Evolutionary conservation across 2,888 invertebrate genomes (phyloP), one percentile per base, ranked within the genome.

Genomic region (Neoitamus cyanurus): DNA sequence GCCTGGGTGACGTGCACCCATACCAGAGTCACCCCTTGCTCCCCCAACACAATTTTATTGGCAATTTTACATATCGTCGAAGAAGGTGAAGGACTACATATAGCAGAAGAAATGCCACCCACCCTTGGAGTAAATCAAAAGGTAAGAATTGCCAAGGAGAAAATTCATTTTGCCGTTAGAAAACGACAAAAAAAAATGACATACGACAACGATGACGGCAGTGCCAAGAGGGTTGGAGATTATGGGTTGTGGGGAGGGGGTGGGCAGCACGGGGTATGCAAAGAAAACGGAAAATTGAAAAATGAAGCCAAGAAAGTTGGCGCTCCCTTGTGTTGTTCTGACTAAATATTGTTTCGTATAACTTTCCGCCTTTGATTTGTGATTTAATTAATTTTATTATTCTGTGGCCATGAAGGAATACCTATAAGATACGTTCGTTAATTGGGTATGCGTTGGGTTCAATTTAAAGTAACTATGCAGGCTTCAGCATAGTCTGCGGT

Each of bases 41-140:
- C 11, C 36, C 78, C 69, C 78, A 68, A 78, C 70, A 86, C 85
- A 80, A 77, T 83, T 84, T 84, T 83, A 86, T 86, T 86, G 84
- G 85, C 84, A 84, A 86, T 86, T 86, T 86, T 83, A 86, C 85
- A 86, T 86, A 80, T 84, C 80, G 78, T 73, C 84, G 82, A 69
- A 68, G 69, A 82, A 69, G 82, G 82, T 82, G 82, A 82, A 82
- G 82, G 82, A 82, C 82, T 82, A 82, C 69, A 82, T 82, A 82
- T 13, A 75, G 15, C 30, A 15, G 34, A 69, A 82, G 68, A 82
- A 82, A 36, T 6, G 15, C 68, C 36, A 69, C 82, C 82, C 82
- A 69, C 82, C 82, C 82, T 82, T 82, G 68, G 69, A 82, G 68
- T 69, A 82, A 82, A 82, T 82, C 82, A 82, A 82, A 82, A 69